Evolutionary conservation across 2,797 vertebrate genomes (phyloP).

Genomic region (Acomys russatus): DNA sequence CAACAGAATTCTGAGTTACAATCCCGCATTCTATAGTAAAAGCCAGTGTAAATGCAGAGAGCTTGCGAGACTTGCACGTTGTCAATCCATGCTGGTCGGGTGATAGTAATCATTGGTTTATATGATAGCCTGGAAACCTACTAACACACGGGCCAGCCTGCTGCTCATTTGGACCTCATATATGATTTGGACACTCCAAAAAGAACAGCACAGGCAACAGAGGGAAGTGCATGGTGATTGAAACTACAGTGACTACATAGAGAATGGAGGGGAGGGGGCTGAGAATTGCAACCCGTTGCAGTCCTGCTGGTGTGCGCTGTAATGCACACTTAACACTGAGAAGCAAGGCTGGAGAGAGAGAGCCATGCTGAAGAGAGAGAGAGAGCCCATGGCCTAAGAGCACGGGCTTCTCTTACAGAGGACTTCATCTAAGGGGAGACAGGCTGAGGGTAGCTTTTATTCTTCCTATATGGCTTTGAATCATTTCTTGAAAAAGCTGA

Average conservation of each 20-base stretch:
- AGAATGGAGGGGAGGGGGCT: not conserved
- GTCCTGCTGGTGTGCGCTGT: not conserved
- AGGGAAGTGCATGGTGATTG: not conserved
- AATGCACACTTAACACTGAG: not conserved
- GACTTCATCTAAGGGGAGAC: not conserved
- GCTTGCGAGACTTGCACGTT: not conserved
- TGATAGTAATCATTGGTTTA: not conserved
- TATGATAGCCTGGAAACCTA: not conserved
- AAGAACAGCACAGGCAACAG: not conserved
- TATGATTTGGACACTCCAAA: not conserved
- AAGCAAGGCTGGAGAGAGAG: not conserved
- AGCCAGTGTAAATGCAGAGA: not conserved
- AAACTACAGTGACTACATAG: not conserved
- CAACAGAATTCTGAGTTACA: not conserved
- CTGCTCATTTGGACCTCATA: not conserved
- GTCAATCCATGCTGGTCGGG: not conserved
- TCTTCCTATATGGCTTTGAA: conserved; percentile 39
- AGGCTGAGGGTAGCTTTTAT: not conserved
- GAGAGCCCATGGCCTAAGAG: no score
- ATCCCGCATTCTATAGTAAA: not conserved
- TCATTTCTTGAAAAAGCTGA: conserved; percentile 24
- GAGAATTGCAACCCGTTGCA: not conserved
- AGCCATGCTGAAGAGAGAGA: no score
- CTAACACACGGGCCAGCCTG: not conserved
- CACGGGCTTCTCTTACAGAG: not conserved